Conservation (phyloP, 1,140 invertebrate species). For the Aculops lycopersici region DNA sequence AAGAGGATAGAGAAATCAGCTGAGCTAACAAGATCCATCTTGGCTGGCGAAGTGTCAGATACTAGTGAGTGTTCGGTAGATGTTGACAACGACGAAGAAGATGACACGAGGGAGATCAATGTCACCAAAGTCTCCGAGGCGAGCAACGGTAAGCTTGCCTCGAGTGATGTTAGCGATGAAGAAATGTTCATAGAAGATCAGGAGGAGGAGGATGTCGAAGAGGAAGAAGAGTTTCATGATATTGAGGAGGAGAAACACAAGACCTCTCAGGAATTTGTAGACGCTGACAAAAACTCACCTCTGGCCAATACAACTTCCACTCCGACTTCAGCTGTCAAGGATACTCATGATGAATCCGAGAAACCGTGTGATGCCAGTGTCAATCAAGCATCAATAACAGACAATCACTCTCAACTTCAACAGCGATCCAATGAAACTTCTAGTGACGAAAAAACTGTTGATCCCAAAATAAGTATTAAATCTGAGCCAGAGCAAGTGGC, state of each 20-base stretch:
- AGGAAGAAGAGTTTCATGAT: conserved; percentile 13
- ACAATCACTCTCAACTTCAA: neutral
- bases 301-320: neutral
- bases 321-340: neutral
- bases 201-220: conserved; percentile 10
- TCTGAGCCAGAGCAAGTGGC: too few species aligned
- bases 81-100: neutral
- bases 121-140: neutral
- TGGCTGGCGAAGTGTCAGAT: neutral
- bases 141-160: neutral
- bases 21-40: neutral
- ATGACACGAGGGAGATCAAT: neutral
- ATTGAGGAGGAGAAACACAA: conserved; percentile 12
- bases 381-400: conserved; percentile 3
- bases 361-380: conserved; percentile 9
- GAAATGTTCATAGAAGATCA: conserved; percentile 10
- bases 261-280: neutral
- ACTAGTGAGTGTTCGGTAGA: conserved; percentile 1
- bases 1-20: neutral
- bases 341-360: conserved; percentile 12
- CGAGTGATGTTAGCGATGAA: conserved; percentile 11
- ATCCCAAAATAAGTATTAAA: neutral
- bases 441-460: neutral
- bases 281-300: neutral
- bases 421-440: neutral